Conservation (phyloP, 1,140 invertebrate species). For the Drosophila parabipectinata region DNA sequence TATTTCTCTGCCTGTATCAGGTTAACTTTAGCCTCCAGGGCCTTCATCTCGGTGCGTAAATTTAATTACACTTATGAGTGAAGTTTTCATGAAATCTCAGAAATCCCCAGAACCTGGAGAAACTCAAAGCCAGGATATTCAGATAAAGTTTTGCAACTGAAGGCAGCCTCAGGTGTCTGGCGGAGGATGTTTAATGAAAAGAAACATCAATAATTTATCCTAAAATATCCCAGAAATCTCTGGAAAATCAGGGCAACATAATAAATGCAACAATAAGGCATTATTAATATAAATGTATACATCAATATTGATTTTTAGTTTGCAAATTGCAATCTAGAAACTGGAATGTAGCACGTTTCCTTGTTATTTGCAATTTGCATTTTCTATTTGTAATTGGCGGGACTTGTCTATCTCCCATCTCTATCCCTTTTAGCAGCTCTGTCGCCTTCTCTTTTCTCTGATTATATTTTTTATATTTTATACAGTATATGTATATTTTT, state of each 20-base stretch:
- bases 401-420: not conserved
- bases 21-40: not conserved
- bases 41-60: slow-evolving; percentile 40
- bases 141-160: slow-evolving; percentile 9
- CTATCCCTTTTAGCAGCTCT: not conserved
- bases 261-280: not conserved
- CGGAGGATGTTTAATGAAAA: not conserved
- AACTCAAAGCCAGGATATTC: not conserved
- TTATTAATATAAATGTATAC: not conserved
- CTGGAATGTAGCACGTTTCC: not conserved
- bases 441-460: not conserved
- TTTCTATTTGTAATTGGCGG: slow-evolving; percentile 1
- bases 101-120: not conserved
- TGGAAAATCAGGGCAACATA: not conserved
- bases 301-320: not conserved
- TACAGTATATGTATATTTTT: not conserved
- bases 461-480: not conserved
- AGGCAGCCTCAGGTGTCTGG: slow-evolving; percentile 3
- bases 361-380: slow-evolving; percentile 1
- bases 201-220: not conserved
- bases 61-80: slow-evolving; percentile 68
- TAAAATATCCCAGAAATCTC: too few relatives aligned
- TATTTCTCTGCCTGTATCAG: not conserved
- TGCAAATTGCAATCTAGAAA: not conserved
- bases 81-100: slow-evolving; percentile 16